Conservation (phyloP, 2,797 vertebrate species). For the Psittacula echo region DNA sequence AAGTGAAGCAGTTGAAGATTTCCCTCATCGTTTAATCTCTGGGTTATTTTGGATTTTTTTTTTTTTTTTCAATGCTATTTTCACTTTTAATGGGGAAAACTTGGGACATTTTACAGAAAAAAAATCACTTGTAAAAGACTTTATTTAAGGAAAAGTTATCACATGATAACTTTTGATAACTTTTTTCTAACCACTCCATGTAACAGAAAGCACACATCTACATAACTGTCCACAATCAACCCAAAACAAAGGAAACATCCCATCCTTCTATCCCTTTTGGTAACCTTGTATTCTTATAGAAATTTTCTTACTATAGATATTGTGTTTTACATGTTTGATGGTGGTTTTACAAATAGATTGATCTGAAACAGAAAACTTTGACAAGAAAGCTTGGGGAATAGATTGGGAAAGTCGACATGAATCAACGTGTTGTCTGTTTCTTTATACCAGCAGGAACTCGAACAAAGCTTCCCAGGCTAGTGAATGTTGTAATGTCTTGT, state of each 20-base stretch:
- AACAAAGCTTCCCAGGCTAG: not conserved
- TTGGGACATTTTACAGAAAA: not conserved
- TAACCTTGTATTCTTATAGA: not conserved
- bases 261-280: not conserved
- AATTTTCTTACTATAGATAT: not conserved
- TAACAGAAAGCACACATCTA: not conserved
- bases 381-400: not conserved
- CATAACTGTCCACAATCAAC: accelerated
- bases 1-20: not conserved
- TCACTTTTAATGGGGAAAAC: not conserved
- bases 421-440: not conserved
- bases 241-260: not conserved
- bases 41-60: accelerated
- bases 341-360: not conserved
- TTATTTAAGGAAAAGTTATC: not conserved
- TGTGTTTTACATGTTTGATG: not conserved
- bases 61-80: not conserved
- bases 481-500: not conserved
- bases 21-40: not conserved
- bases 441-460: not conserved
- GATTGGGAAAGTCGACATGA: not conserved
- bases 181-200: not conserved
- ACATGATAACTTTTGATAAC: not conserved
- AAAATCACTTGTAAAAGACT: not conserved
- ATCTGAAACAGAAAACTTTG: not conserved